phyloP scores from a whole-genome alignment of 2,888 invertebrate genomes.

The Lepidonotus clava region DNA sequence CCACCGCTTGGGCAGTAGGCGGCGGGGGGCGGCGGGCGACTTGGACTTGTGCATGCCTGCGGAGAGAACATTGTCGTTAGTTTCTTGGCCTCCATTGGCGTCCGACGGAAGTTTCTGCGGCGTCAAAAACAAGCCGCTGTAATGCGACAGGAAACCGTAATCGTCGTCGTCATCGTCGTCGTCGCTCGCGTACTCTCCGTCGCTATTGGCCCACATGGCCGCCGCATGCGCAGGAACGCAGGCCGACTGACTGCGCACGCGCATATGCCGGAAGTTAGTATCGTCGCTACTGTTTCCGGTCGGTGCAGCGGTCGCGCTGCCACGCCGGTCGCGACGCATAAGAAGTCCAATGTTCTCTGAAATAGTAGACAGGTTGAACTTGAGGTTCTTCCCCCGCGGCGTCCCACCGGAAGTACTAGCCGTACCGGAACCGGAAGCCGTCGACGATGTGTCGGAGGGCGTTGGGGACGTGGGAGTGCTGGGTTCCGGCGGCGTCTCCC shows the following conservation, averaged over 20 bases:
- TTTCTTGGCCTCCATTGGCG: neutral
- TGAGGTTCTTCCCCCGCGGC: neutral
- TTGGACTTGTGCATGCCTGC: conserved; percentile 42
- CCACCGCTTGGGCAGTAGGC: conserved; percentile 22
- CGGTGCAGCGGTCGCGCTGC: neutral
- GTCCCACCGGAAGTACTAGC: neutral
- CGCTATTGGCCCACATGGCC: neutral
- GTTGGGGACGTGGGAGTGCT: conserved; percentile 30
- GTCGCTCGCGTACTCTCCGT: neutral
- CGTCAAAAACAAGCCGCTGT: neutral
- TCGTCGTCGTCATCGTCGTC: conserved; percentile 10
- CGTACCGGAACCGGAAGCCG: neutral
- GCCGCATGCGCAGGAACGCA: conserved; percentile 8
- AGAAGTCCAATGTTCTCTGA: neutral
- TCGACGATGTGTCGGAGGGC: too few relatives aligned
- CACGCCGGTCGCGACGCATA: neutral
- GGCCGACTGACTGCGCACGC: neutral
- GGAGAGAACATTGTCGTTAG: neutral
- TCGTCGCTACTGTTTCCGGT: too few relatives aligned
- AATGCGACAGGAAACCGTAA: conserved; percentile 30
- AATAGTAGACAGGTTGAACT: conserved; percentile 12
- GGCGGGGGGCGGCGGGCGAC: conserved; percentile 33
- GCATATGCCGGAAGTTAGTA: conserved; percentile 34
- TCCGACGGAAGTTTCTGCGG: neutral
- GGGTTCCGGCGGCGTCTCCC: neutral